Conservation (phyloP, 53 echinoderm and acorn worm genomes). For the Luidia sarsii region DNA sequence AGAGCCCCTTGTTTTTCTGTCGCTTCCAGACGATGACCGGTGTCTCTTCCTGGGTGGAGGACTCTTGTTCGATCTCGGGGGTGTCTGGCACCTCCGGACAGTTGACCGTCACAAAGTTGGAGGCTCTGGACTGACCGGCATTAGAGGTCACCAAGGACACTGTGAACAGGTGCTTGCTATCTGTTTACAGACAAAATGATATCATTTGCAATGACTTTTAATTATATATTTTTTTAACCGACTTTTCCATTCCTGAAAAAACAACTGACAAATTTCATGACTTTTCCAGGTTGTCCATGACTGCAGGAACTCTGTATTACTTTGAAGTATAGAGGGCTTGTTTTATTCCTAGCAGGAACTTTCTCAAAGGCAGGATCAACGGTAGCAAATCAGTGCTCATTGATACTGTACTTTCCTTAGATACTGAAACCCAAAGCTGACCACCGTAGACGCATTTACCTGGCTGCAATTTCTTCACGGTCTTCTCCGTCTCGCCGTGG, state of each 20-base stretch:
- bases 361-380: too few species aligned
- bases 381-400: background rate
- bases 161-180: conserved; percentile 49
- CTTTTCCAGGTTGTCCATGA: too few species aligned
- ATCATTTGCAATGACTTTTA: too few species aligned
- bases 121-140: conserved; percentile 56
- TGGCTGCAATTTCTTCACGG: conserved; percentile 67
- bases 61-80: conserved; percentile 48
- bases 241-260: too few species aligned
- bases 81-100: conserved; percentile 60
- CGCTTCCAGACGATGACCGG: conserved; percentile 62
- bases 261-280: too few species aligned
- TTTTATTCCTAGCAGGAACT: too few species aligned
- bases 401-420: background rate
- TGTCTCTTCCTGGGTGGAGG: conserved; percentile 32
- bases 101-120: conserved; percentile 62
- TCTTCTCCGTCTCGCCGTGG: conserved; percentile 63
- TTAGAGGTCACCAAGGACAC: conserved; percentile 58
- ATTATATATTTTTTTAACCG: too few species aligned
- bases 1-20: conserved; percentile 56
- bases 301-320: too few species aligned
- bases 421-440: too few species aligned
- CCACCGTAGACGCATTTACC: conserved; percentile 35
- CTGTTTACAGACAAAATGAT: too few species aligned
- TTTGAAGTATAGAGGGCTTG: too few species aligned